These are phyloP conservation scores for Danio jaintianensis DNA, from an alignment of 2,797 vertebrate genomes.

Conservation along the genomic window DNA sequence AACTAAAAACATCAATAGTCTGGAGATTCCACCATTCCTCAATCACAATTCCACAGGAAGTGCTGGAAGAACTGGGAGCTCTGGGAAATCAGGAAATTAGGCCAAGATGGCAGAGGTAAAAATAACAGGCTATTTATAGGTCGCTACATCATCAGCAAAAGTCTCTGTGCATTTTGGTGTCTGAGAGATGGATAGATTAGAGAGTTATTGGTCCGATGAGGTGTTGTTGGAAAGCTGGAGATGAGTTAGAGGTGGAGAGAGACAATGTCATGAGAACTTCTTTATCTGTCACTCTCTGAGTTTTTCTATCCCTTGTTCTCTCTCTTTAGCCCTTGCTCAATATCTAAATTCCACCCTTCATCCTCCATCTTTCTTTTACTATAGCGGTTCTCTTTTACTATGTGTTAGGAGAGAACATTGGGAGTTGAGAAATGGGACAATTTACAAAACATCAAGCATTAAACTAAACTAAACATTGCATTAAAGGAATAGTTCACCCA, in stretches of 20 bases:
- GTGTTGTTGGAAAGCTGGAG: conserved; percentile 16
- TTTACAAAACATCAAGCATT: background rate
- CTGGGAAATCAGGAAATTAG: conserved; percentile 77
- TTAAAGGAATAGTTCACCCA: too few species aligned
- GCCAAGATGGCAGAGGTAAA: conserved; percentile 84
- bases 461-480: too few species aligned
- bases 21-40: conserved; percentile 65
- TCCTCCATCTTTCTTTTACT: background rate
- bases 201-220: conserved; percentile 38
- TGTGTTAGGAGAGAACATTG: background rate
- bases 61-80: conserved; percentile 67
- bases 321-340: background rate
- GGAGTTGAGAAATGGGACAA: background rate
- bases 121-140: conserved; percentile 84
- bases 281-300: background rate
- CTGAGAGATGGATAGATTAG: conserved; percentile 62
- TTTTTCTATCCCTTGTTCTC: background rate
- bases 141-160: conserved; percentile 67
- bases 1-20: conserved; percentile 46
- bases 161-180: conserved; percentile 74
- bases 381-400: background rate
- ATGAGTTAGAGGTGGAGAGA: background rate
- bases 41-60: conserved; percentile 70
- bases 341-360: background rate
- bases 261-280: background rate